Conservation (phyloP, 2,888 invertebrate species). For the Mechanitis mazaeus region DNA sequence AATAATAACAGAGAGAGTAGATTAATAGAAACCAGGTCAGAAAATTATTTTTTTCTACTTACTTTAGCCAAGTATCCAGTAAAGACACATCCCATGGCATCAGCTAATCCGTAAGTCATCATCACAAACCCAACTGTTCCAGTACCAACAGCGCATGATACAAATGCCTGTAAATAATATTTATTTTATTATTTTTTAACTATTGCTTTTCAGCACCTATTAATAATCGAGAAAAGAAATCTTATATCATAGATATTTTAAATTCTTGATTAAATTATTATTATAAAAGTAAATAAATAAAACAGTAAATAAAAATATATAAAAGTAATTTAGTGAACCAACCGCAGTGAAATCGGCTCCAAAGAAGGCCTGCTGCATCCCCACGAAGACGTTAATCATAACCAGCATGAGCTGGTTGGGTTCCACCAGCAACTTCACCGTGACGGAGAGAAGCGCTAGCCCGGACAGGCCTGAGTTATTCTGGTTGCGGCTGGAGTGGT, state of each 20-base stretch:
- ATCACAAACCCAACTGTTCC: slow-evolving; percentile 82
- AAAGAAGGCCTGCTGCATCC: slow-evolving; percentile 82
- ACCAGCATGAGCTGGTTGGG: slow-evolving; percentile 79
- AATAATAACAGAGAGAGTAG: too few species aligned
- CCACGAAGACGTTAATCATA: slow-evolving; percentile 81
- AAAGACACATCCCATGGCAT: slow-evolving; percentile 76
- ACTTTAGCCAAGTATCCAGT: slow-evolving; percentile 65
- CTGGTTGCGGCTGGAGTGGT: slow-evolving; percentile 56
- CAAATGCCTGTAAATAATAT: slow-evolving; percentile 63
- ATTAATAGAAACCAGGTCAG: too few species aligned
- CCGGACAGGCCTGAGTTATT: slow-evolving; percentile 57
- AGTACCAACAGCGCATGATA: slow-evolving; percentile 78
- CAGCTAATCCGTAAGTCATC: slow-evolving; percentile 79
- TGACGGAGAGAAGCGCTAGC: slow-evolving; percentile 69
- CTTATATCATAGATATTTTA: too few species aligned
- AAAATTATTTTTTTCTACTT: slow-evolving; percentile 7
- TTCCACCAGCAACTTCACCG: slow-evolving; percentile 75
- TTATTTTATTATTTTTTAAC: neutral
- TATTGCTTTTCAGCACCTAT: too few species aligned
- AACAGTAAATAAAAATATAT: neutral
- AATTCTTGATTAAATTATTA: too few species aligned
- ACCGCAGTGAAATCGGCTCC: slow-evolving; percentile 76
- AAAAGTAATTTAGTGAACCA: slow-evolving; percentile 31
- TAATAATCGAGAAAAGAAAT: too few species aligned
- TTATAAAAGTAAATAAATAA: too few species aligned